Evolutionary conservation across 2,113 vertebrate genomes (phyloP).

Genomic region (Myxocyprinus asiaticus): DNA sequence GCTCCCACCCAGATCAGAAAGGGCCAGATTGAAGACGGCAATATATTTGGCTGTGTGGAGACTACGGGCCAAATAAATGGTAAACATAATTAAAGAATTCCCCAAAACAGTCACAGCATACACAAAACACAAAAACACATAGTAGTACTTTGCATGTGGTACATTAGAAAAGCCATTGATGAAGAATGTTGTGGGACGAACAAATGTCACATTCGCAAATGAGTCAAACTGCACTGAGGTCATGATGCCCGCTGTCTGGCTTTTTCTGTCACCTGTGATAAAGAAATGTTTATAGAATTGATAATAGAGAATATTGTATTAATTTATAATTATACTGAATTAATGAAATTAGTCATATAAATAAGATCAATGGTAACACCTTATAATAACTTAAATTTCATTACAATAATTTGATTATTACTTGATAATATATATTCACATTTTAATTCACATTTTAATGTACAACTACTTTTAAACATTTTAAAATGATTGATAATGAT

Average conservation of each 20-base stretch:
- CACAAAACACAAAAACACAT: constrained; percentile 28
- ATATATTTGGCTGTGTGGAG: constrained; percentile 70
- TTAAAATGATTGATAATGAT: too few relatives aligned
- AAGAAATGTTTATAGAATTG: neutral
- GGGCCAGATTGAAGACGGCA: constrained; percentile 67
- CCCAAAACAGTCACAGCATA: constrained; percentile 29
- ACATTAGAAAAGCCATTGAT: constrained; percentile 44
- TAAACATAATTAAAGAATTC: constrained; percentile 23
- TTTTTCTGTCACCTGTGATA: neutral
- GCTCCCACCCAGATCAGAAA: constrained; percentile 65
- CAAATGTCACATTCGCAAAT: neutral
- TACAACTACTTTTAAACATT: neutral
- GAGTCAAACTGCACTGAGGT: neutral
- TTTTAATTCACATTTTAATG: neutral
- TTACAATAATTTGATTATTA: neutral
- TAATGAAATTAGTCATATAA: too few relatives aligned
- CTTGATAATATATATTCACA: neutral
- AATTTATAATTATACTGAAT: neutral
- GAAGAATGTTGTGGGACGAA: constrained; percentile 23
- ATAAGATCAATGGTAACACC: too few relatives aligned
- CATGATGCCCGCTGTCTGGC: neutral
- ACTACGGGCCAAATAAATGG: constrained; percentile 4
- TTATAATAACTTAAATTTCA: neutral
- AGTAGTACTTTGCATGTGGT: constrained; percentile 37
- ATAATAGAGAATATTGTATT: neutral